These are phyloP conservation scores for Cynopterus brachyotis DNA, from an alignment of 2,113 vertebrate genomes.

Conservation along the genomic window DNA sequence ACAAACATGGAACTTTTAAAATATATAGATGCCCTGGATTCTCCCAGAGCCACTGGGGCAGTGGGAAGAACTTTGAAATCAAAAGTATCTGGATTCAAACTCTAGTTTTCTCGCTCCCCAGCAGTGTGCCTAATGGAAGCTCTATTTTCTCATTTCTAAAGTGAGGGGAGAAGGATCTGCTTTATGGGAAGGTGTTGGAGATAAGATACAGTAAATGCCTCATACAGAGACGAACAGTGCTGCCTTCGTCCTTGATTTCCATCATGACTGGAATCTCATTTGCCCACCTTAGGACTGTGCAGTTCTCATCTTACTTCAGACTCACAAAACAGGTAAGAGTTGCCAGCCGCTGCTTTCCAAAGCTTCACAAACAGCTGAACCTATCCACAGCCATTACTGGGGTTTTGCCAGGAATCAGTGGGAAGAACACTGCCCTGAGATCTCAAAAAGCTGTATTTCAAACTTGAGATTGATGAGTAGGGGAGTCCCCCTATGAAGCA, in stretches of 20 bases:
- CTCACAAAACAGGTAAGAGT: neutral
- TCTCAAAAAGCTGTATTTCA: constrained; percentile 37
- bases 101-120: neutral
- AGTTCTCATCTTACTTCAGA: neutral
- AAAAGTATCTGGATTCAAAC: neutral
- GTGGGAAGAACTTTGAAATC: neutral
- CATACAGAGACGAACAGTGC: neutral
- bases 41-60: neutral
- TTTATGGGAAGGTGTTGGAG: neutral
- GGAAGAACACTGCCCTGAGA: neutral
- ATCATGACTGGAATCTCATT: neutral
- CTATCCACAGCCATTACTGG: constrained; percentile 22
- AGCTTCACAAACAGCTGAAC: constrained; percentile 29
- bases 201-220: neutral
- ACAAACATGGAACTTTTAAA: neutral
- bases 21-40: neutral
- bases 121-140: neutral
- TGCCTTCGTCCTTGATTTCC: neutral
- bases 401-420: constrained; percentile 7
- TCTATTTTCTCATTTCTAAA: neutral
- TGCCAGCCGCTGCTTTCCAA: neutral
- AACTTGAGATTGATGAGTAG: constrained; percentile 47
- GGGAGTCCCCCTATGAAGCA: constrained; percentile 35
- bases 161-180: too few relatives aligned
- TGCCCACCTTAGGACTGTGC: neutral